Base-by-base conservation (phyloP, 2,113 vertebrate species). In the Microcebus tavaratra region DNA sequence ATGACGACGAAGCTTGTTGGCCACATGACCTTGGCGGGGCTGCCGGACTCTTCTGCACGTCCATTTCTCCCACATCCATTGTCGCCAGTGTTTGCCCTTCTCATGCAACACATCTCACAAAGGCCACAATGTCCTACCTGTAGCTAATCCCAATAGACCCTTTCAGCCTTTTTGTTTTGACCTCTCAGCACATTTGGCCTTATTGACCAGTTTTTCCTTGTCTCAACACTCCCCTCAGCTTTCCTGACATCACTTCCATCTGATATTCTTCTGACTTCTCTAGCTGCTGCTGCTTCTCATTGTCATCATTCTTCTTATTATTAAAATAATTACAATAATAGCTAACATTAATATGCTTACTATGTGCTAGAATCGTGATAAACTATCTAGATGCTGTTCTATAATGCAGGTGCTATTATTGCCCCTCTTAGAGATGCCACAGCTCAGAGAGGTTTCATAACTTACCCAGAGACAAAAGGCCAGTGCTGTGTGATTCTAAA, bases 251-350 rank as follows among this genome's bases (percentile, higher is more conserved):
- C 78, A 21, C 39, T 18, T 85, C 73, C 15, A 45, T n/a, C 53
- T 91, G 93, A 57, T 59, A 45, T 42, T 82, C 78, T 42, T 76
- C 55, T 82, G 73, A 81, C 75, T 88, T 55, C 88, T 48, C 14
- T 29, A 42, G 23, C 45, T 78, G 18, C 82, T 88, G 29, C 34
- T 61, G 53, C 45, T 36, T 89, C 29, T 85, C 15, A 5, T 68
- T 39, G 14, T 65, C 53, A 48, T 88, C 59, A 68, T 81, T 65
- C 17, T 79, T 65, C 18, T 86, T 73, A 23, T 67, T 57, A 88
- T 78, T 59, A 91, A 75, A 91, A 59, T 91, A 68, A 79, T 75
- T 78, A 73, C 63, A 61, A 39, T 59, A n/a, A 31, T 59, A 67
- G 2, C 48, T 61, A 29, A 23, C 29, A n/a, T 61, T 29, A 45